Base-by-base conservation (phyloP, 35 echinoderm and acorn worm species). In the Apostichopus japonicus region DNA sequence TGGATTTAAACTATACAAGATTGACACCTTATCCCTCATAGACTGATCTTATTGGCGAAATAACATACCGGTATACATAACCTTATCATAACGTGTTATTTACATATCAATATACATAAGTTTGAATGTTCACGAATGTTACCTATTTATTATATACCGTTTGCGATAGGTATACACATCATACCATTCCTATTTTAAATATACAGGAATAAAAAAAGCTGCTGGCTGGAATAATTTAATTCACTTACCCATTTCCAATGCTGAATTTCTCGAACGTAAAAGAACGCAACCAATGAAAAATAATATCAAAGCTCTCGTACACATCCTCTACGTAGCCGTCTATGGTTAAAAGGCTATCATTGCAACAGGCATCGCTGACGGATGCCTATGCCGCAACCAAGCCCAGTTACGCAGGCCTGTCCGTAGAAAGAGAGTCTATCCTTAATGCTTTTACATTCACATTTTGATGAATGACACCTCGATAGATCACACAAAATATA, bases 241-340 rank as follows among this genome's bases (percentile, higher is more conserved):
- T 55, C 17, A 89, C 86, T 89, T 89, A 89, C 86, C 86, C 86
- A 89, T 89, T 89, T 89, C 86, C 14, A 89, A 62, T 65, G 86
- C 86, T 89, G 86, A 89, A 89, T 72, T 72, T 89, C 56, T 67
- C 51, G 86, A 89, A 89, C 21, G 21, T 89, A 89, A 89, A 89
- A 89, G 86, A 89, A 89, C 86, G 63, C 86, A 89, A 89, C 61
- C 86, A 89, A 89, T 89, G 59, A 89, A 89, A 89, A 89, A 89
- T 23, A 89, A 89, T 89, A 89, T 54, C 86, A 72, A 71, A 89
- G 63, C 61, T 75, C 86, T 89, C 86, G 86, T 89, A 89, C 86
- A 89, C 86, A 89, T 89, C 86, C 86, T 89, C 86, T 65, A 75
- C 8, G 86, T 89, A 62, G 23, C 86, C 61, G 79, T 33, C 21